These are phyloP conservation scores for Poecilia gillii DNA, from an alignment of 2,797 vertebrate genomes.

Conservation along the genomic window DNA sequence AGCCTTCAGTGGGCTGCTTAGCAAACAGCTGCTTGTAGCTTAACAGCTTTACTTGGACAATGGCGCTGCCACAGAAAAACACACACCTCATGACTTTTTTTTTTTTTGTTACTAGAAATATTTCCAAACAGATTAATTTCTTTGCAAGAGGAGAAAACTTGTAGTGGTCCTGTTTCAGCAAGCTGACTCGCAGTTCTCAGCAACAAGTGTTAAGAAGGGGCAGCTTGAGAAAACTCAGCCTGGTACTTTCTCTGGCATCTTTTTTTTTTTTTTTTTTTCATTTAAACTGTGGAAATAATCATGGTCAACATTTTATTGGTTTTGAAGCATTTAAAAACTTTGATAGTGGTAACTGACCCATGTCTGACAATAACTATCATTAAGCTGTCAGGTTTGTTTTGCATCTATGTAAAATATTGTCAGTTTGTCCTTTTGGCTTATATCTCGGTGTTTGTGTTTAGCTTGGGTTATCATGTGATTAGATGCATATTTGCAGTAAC, in stretches of 20 bases:
- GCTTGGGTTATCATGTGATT: constrained; percentile 24
- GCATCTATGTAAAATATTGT: constrained; percentile 9
- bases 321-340: not conserved
- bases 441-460: constrained; percentile 13
- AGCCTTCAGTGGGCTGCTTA: not conserved
- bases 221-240: not conserved
- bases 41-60: not conserved
- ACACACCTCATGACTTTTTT: not conserved
- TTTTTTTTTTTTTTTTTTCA: no score
- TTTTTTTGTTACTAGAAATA: not conserved
- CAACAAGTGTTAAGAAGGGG: not conserved
- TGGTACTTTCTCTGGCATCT: not conserved
- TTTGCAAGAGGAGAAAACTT: not conserved
- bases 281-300: not conserved
- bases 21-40: not conserved
- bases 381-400: constrained; percentile 10
- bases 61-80: no score
- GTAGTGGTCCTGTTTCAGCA: not conserved
- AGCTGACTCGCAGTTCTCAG: not conserved
- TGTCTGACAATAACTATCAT: not conserved
- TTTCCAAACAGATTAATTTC: not conserved
- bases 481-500: constrained; percentile 33
- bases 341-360: not conserved
- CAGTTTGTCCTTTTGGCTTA: not conserved
- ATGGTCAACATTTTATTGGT: not conserved